Evolutionary conservation across 2,113 vertebrate species (phyloP), one percentile per base, ranked within the genome.

Genomic region (Cisticola juncidis): DNA sequence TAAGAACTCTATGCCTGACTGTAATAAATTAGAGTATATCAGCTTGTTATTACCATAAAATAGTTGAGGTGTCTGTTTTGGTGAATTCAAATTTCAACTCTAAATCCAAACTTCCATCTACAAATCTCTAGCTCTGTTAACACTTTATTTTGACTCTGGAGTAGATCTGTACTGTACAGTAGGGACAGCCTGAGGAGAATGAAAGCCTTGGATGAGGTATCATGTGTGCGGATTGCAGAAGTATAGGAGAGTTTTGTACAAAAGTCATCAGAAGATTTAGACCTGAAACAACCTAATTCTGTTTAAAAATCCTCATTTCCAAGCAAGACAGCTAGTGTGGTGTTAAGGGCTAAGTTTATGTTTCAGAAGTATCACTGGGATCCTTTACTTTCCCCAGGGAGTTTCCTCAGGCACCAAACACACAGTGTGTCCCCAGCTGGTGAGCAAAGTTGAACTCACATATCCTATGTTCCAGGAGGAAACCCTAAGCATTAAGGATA

Each of bases 351-450:
- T 40, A 9, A 3, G 10, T 64, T 91, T 48, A 11, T 81, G 4
- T 36, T 78, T 88, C 35, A 71, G 72, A 81, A 38, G 3, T 38
- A 14, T 35, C 12, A 22, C 4, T 56, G 69, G 26, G 50, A 78
- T 40, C 14, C 38, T 73, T 77, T 68, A 36, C 19, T 86, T 83
- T 61, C 17, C 42, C 21, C 50, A 20, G 8, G 22, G 33, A 71
- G 14, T 6, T 42, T 79, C 35, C 9, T 81, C 44, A 29, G 31
- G n/a, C 24, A 61, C 5, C 58, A 93, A 48, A 44, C 8, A 28
- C 3, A 22, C 10, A 53, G 28, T 4, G 0, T 8, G 33, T 72
- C 13, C 28, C 10, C 64, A 77, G 15, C 1, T 3, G 2, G n/a
- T 24, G 22, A 54, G 31, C 31, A 33, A 80, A 64, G 31, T 13